Conservation (phyloP, 1,140 invertebrate genomes). For the Eumaeus atala region DNA sequence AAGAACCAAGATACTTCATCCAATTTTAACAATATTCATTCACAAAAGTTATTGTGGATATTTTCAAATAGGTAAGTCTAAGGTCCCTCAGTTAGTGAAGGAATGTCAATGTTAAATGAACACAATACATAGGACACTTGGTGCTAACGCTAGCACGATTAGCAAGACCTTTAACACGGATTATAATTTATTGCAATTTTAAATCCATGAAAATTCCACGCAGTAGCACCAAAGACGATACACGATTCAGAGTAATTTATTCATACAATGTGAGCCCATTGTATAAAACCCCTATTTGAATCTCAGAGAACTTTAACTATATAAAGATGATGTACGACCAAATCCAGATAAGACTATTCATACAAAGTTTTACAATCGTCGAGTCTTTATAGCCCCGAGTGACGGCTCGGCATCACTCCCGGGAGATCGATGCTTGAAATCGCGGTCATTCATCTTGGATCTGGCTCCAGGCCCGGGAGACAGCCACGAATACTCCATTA, state of each 20-base stretch:
- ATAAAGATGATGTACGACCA: constrained; percentile 2
- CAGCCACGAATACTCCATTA: neutral
- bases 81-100: too few relatives aligned
- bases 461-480: constrained; percentile 1
- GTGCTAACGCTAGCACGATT: too few relatives aligned
- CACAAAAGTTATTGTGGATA: too few relatives aligned
- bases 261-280: neutral
- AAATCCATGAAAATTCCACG: too few relatives aligned
- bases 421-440: constrained; percentile 13
- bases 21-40: too few relatives aligned
- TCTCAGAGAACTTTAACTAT: neutral
- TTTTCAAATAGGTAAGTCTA: too few relatives aligned
- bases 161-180: too few relatives aligned
- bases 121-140: too few relatives aligned
- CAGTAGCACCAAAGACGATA: too few relatives aligned
- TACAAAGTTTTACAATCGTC: neutral
- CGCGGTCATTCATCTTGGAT: constrained; percentile 7
- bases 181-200: too few relatives aligned
- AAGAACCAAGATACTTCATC: too few relatives aligned
- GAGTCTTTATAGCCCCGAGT: neutral
- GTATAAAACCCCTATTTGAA: neutral
- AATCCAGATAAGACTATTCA: neutral
- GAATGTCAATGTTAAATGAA: too few relatives aligned
- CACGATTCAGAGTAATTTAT: neutral
- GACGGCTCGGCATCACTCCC: constrained; percentile 13